Evolutionary conservation across 2,888 invertebrate genomes (phyloP).

Genomic region (Hypselothyrea guttata): DNA sequence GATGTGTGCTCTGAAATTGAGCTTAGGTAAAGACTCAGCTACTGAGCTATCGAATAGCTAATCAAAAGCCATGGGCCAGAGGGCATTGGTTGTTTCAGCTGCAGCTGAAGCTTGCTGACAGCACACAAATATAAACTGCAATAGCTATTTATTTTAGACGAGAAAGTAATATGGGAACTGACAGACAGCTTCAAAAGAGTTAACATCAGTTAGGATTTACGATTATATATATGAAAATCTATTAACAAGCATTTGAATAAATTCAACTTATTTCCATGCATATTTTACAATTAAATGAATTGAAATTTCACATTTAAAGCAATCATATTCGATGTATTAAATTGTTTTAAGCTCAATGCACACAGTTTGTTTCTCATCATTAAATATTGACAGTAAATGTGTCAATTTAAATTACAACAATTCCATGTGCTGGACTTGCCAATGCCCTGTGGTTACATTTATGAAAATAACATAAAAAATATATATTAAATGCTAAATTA

Average conservation of each 20-base stretch:
- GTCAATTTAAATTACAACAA: no score
- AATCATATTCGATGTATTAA: not conserved
- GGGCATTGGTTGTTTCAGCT: constrained; percentile 18
- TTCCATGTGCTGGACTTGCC: no score
- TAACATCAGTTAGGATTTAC: no score
- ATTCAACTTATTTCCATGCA: not conserved
- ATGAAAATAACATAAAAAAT: not conserved
- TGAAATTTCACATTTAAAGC: not conserved
- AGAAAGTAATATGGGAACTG: not conserved
- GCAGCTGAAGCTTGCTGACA: constrained; percentile 6
- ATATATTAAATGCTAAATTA: no score
- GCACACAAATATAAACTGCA: constrained; percentile 1
- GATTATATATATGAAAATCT: no score
- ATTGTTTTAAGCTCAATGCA: not conserved
- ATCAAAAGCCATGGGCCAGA: constrained; percentile 31
- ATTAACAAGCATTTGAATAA: not conserved
- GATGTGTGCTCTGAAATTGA: constrained; percentile 51
- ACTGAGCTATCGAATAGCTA: constrained; percentile 35
- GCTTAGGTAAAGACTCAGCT: constrained; percentile 51
- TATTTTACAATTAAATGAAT: not conserved
- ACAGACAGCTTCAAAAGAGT: no score
- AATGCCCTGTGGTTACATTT: not conserved
- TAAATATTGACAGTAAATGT: not conserved
- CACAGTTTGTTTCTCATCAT: no score
- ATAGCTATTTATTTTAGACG: constrained; percentile 4